A percentile compares a stretch with the other conserved stretches of the same genome.
Evolutionary conservation across 2,797 vertebrate genomes (phyloP).

Genomic region (Rhynchotus rufescens): DNA sequence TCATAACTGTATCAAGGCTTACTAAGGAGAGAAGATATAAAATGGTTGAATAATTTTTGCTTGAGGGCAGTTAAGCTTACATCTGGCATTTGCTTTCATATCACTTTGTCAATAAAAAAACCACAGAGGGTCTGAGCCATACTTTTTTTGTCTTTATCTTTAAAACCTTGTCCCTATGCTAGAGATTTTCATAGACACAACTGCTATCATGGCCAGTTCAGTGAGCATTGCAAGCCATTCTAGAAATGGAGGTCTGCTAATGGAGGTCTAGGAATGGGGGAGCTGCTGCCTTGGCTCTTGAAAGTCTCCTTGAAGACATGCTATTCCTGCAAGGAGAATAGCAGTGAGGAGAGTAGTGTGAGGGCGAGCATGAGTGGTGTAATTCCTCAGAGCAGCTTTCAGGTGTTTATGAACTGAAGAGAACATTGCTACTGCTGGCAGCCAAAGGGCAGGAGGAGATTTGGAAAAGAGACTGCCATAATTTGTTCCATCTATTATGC

Average conservation of each 20-base stretch:
- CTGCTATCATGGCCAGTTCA: neutral
- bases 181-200: neutral
- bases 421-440: neutral
- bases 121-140: neutral
- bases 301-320: neutral
- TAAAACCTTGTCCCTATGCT: neutral
- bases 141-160: neutral
- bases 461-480: neutral
- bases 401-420: neutral
- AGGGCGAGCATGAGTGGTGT: neutral
- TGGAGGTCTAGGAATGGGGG: neutral
- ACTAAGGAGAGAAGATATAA: neutral
- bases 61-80: neutral
- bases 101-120: neutral
- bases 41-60: neutral
- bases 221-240: accelerated
- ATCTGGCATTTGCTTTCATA: neutral
- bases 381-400: neutral
- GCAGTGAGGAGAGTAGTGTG: accelerated
- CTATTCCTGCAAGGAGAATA: neutral
- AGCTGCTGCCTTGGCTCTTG: neutral
- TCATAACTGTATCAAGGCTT: neutral
- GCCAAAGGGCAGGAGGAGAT: neutral
- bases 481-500: slow-evolving; percentile 39
- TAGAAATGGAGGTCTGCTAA: neutral